Conservation (phyloP, 2,888 invertebrate genomes). For the Tuberolachnus salignus region DNA sequence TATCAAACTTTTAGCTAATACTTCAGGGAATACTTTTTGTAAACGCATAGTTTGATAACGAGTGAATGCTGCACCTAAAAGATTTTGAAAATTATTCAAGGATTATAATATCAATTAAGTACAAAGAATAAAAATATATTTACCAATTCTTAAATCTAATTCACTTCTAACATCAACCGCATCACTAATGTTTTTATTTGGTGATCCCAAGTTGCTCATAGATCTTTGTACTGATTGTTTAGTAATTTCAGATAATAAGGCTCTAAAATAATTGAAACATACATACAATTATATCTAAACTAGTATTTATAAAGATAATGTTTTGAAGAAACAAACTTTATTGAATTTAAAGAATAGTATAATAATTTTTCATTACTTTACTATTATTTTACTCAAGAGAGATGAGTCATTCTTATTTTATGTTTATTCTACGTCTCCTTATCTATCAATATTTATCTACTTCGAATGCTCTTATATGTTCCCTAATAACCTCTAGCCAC, state of each 20-base stretch:
- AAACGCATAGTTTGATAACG: constrained; percentile 93
- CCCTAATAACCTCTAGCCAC: too few species aligned
- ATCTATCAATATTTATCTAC: too few species aligned
- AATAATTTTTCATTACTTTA: too few species aligned
- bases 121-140: constrained; percentile 1
- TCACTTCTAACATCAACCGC: constrained; percentile 94
- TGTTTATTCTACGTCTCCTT: too few species aligned
- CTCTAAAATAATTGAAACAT: constrained; percentile 65
- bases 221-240: constrained; percentile 80
- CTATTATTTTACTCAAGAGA: too few species aligned
- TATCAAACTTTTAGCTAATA: constrained; percentile 78
- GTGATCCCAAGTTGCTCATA: constrained; percentile 75
- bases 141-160: constrained; percentile 90
- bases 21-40: constrained; percentile 77
- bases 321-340: too few species aligned
- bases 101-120: neutral
- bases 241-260: constrained; percentile 98
- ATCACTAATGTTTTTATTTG: constrained; percentile 81
- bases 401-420: too few species aligned
- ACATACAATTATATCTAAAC: neutral
- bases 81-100: constrained; percentile 18
- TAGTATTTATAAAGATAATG: too few species aligned
- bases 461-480: too few species aligned
- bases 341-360: too few species aligned
- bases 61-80: constrained; percentile 92